Conservation (phyloP, 2,113 vertebrate genomes). For the Odobenus rosmarus region DNA sequence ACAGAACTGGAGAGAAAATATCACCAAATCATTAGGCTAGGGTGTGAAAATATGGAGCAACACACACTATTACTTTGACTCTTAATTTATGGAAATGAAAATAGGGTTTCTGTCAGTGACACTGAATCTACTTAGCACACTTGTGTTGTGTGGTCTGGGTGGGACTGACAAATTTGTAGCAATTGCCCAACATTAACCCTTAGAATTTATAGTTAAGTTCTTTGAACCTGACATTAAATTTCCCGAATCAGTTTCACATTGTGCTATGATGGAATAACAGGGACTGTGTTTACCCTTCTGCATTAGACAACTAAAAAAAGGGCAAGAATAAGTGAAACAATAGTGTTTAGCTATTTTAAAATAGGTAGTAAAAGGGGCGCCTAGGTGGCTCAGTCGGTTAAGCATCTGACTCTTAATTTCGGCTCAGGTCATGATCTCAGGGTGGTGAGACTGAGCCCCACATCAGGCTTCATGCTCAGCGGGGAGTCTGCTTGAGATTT, state of each 20-base stretch:
- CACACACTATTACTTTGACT: neutral
- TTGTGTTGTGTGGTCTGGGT: neutral
- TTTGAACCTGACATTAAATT: neutral
- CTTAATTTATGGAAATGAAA: conserved; percentile 34
- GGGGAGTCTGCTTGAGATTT: neutral
- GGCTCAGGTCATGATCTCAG: neutral
- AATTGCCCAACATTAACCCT: neutral
- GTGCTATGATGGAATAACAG: neutral
- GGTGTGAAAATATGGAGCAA: neutral
- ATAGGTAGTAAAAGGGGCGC: neutral
- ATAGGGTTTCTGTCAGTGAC: neutral
- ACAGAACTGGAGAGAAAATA: neutral
- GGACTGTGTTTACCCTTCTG: neutral
- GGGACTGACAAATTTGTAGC: conserved; percentile 21
- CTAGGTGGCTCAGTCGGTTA: neutral
- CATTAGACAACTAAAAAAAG: neutral
- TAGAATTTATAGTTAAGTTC: conserved; percentile 26
- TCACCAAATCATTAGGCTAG: neutral
- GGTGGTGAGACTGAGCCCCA: neutral
- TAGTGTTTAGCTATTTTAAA: neutral
- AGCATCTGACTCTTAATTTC: neutral
- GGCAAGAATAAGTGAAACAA: neutral
- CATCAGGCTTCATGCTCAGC: neutral
- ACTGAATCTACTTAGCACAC: neutral
- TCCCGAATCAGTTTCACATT: neutral